phyloP scores from a whole-genome alignment of 2,797 vertebrate genomes.

The Cygnus olor region DNA sequence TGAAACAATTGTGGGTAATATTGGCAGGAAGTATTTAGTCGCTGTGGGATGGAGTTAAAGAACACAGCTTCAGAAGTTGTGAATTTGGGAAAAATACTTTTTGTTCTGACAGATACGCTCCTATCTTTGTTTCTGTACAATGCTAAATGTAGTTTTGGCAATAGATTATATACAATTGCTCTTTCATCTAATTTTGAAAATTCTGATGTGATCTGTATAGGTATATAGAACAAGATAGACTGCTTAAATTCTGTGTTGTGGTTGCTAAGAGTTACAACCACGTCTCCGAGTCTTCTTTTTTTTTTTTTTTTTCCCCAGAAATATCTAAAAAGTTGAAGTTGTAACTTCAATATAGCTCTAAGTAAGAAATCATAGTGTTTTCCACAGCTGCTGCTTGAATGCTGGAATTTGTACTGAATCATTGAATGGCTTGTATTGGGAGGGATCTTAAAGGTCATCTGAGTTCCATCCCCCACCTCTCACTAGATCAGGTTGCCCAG shows the following conservation, averaged over 20 bases:
- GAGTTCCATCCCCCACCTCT: too few relatives aligned
- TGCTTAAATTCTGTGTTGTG: background rate
- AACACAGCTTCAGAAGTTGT: conserved; percentile 6
- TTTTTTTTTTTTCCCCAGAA: background rate
- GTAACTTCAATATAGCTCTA: background rate
- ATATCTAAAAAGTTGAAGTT: background rate
- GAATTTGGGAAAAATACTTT: conserved; percentile 39
- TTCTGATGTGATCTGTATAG: background rate
- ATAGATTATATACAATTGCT: background rate
- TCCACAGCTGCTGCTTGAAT: background rate
- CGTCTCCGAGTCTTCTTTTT: background rate
- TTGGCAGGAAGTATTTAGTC: background rate
- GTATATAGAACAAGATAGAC: background rate
- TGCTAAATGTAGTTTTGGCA: background rate
- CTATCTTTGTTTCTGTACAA: background rate
- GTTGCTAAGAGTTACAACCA: background rate
- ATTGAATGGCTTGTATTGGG: background rate
- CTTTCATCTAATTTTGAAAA: background rate
- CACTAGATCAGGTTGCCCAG: too few relatives aligned
- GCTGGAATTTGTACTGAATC: background rate
- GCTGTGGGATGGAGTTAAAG: background rate
- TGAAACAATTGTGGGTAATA: conserved; percentile 32
- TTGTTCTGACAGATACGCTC: background rate
- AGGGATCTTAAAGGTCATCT: too few relatives aligned
- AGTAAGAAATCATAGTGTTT: background rate